Conservation (phyloP, 1,140 invertebrate genomes). For the Rhynchophorus ferrugineus region DNA sequence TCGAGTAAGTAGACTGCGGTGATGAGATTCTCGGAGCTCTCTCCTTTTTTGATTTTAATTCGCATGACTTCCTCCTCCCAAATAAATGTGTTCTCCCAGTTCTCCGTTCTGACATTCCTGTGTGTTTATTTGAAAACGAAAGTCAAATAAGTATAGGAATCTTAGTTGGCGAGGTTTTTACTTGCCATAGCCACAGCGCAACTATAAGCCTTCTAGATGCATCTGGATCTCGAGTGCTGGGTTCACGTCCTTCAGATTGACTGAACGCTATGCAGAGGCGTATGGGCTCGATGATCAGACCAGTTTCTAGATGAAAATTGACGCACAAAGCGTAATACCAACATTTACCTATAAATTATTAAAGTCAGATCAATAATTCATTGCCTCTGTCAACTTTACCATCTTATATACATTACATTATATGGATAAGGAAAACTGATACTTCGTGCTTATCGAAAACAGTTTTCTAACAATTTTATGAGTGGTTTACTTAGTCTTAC, state of each 20-base stretch:
- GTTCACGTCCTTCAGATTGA: constrained; percentile 39
- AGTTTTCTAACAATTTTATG: not conserved
- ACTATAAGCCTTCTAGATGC: constrained; percentile 42
- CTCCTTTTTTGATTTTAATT: constrained; percentile 29
- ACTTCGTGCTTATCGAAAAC: not conserved
- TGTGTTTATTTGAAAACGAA: not conserved
- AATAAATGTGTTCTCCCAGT: constrained; percentile 40
- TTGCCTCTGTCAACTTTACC: no score
- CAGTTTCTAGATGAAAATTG: constrained; percentile 45
- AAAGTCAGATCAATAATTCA: no score
- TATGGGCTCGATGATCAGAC: constrained; percentile 37
- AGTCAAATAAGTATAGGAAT: not conserved
- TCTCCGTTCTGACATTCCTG: constrained; percentile 37
- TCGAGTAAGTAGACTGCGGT: constrained; percentile 40
- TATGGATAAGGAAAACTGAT: no score
- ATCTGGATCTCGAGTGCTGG: constrained; percentile 38
- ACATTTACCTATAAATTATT: constrained; percentile 26
- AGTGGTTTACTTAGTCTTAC: not conserved
- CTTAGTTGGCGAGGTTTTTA: constrained; percentile 1
- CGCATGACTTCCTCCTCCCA: constrained; percentile 41
- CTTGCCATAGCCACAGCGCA: constrained; percentile 45
- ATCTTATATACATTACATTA: no score
- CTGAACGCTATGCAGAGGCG: constrained; percentile 38
- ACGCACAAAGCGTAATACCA: constrained; percentile 47
- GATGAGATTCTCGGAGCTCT: constrained; percentile 37